A percentile compares a stretch with the other conserved stretches of the same genome.
These are phyloP conservation scores for Characodon lateralis DNA, from an alignment of 2,797 vertebrate species.

Conservation along the genomic window DNA sequence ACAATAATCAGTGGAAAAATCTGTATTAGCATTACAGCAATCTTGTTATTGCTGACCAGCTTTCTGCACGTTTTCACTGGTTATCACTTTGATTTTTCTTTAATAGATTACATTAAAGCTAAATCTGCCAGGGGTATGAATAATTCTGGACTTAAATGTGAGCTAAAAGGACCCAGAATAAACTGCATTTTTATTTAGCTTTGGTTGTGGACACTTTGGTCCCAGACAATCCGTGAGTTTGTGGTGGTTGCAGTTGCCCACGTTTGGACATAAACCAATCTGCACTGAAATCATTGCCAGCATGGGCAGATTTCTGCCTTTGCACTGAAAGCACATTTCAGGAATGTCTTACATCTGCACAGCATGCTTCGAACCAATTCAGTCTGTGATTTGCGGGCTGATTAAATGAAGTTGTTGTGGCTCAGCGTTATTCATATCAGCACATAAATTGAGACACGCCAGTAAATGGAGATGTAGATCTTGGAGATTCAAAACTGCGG, in stretches of 20 bases:
- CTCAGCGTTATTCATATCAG: constrained; percentile 1
- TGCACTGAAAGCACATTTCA: constrained; percentile 58
- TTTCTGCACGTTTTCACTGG: background rate
- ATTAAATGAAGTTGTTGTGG: constrained; percentile 6
- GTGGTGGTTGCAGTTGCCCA: constrained; percentile 34
- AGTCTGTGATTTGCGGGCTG: constrained; percentile 5
- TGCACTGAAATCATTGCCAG: constrained; percentile 47
- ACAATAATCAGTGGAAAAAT: background rate
- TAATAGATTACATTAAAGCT: background rate
- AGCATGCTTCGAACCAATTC: constrained; percentile 8
- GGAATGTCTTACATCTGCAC: constrained; percentile 43
- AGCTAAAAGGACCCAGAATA: constrained; percentile 1
- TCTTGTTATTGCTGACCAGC: background rate
- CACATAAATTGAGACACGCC: constrained; percentile 1
- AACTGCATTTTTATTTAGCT: constrained; percentile 15
- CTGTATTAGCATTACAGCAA: background rate
- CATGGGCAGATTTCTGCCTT: constrained; percentile 43
- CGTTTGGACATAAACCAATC: constrained; percentile 43
- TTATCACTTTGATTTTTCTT: background rate
- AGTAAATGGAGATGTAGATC: background rate
- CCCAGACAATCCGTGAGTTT: constrained; percentile 20
- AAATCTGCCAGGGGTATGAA: background rate
- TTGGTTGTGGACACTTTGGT: constrained; percentile 32
- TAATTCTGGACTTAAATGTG: background rate
- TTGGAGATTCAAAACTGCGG: constrained; percentile 5